Percentiles rank a stretch among this genome's conserved stretches.
These are phyloP conservation scores for Agrenia bidenticulata DNA, from an alignment of 2,888 invertebrate genomes.

Conservation along the genomic window DNA sequence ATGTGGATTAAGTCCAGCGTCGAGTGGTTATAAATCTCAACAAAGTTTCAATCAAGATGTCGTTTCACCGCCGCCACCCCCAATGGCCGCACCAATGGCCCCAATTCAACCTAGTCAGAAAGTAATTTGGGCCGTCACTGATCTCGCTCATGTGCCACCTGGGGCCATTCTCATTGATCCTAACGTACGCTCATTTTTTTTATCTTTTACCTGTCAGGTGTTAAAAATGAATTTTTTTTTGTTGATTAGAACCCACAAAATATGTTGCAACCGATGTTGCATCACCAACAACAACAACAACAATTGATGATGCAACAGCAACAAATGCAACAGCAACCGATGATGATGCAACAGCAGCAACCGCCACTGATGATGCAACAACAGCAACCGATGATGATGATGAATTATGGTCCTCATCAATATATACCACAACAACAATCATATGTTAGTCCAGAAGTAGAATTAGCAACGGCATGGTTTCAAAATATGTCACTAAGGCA, in stretches of 20 bases:
- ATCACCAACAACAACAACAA: slow-evolving; percentile 4
- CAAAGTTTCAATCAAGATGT: slow-evolving; percentile 5
- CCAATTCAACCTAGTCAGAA: slow-evolving; percentile 53
- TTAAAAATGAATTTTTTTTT: neutral
- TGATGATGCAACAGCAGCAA: slow-evolving; percentile 4
- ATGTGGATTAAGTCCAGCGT: slow-evolving; percentile 17
- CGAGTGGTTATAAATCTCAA: slow-evolving; percentile 30
- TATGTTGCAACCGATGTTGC: slow-evolving; percentile 5
- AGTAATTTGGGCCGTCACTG: slow-evolving; percentile 84
- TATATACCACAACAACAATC: too few species aligned
- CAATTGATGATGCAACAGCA: neutral
- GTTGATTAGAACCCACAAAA: neutral
- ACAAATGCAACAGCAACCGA: neutral
- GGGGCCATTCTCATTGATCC: slow-evolving; percentile 89
- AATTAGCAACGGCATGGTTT: too few species aligned
- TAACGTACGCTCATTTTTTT: too few species aligned
- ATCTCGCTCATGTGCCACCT: slow-evolving; percentile 78
- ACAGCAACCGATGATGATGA: too few species aligned
- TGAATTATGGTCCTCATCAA: too few species aligned
- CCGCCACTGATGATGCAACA: slow-evolving; percentile 4
- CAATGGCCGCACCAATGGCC: neutral
- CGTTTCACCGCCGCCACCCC: too few species aligned
- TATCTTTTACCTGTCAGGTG: too few species aligned
- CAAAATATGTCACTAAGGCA: too few species aligned
- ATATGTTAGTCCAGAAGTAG: too few species aligned